Conservation (phyloP, 2,797 vertebrate genomes). For the Toxotes lorentzi region DNA sequence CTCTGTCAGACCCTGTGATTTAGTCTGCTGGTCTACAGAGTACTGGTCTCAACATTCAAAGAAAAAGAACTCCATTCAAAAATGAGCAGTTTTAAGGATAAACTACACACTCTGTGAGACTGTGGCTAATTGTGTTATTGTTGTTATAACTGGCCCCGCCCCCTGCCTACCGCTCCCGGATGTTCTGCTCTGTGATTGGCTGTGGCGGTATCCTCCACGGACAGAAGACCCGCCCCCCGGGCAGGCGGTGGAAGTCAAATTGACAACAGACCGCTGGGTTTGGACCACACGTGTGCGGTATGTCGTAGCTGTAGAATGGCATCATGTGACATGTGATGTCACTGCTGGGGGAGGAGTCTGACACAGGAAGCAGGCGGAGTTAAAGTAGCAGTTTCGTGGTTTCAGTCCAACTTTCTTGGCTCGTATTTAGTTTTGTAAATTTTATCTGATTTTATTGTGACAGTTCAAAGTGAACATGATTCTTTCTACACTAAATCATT, state of each 20-base stretch:
- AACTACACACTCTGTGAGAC: neutral
- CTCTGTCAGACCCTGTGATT: no score
- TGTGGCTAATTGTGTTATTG: neutral
- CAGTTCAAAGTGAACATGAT: no score
- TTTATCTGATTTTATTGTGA: no score
- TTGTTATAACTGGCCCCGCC: neutral
- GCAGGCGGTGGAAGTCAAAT: constrained; percentile 95
- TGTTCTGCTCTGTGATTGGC: constrained; percentile 89
- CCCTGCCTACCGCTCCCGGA: constrained; percentile 68
- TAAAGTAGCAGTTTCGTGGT: neutral
- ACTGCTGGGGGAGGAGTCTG: constrained; percentile 88
- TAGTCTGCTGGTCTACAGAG: no score
- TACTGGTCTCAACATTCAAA: no score
- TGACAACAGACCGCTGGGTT: constrained; percentile 96
- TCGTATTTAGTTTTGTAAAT: no score
- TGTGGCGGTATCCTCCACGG: constrained; percentile 93
- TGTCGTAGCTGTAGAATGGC: constrained; percentile 98
- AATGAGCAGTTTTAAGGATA: neutral
- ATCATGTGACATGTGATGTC: constrained; percentile 98
- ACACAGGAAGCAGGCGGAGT: constrained; percentile 44
- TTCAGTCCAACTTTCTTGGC: no score
- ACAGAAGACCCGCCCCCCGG: constrained; percentile 90
- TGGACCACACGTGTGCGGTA: constrained; percentile 95
- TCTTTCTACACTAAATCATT: no score
- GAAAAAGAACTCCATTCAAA: neutral